phyloP scores from a whole-genome alignment of 2,113 vertebrate genomes.

The Zosterops pallidus region DNA sequence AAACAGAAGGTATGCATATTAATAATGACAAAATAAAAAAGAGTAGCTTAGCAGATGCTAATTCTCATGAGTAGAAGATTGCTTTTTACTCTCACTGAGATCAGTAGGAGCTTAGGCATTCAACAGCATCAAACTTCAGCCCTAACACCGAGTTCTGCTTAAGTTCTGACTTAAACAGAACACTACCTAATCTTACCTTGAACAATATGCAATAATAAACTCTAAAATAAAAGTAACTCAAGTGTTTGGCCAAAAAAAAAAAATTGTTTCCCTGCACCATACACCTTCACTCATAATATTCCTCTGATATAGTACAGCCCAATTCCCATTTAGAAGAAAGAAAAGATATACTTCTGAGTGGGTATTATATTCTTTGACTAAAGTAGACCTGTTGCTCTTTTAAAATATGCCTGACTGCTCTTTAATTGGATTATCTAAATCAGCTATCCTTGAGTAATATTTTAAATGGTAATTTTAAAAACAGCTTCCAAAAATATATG shows the following conservation, averaged over 20 bases:
- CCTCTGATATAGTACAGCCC: neutral
- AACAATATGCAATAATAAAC: constrained; percentile 28
- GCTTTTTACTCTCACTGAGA: neutral
- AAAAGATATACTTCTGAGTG: constrained; percentile 36
- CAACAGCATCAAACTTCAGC: constrained; percentile 47
- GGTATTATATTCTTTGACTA: constrained; percentile 20
- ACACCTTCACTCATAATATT: constrained; percentile 40
- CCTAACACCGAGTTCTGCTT: neutral
- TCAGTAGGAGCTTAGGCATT: constrained; percentile 54
- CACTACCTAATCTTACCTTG: constrained; percentile 48
- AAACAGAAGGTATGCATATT: constrained; percentile 50
- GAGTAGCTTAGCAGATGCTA: constrained; percentile 11
- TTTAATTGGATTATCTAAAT: constrained; percentile 54
- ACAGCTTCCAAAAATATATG: constrained; percentile 41
- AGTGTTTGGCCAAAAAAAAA: constrained; percentile 26
- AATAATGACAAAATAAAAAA: constrained; percentile 9
- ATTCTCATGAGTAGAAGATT: neutral
- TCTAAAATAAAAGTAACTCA: constrained; percentile 28
- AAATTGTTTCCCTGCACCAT: constrained; percentile 34
- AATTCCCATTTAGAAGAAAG: constrained; percentile 43
- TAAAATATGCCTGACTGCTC: constrained; percentile 53
- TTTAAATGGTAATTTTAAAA: constrained; percentile 53
- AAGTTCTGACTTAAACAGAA: neutral
- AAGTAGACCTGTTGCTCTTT: constrained; percentile 47
- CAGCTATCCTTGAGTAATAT: constrained; percentile 62